Evolutionary conservation across 1,140 invertebrate species (phyloP), one percentile per base, ranked within the genome.

Genomic region (Atta cephalotes): DNA sequence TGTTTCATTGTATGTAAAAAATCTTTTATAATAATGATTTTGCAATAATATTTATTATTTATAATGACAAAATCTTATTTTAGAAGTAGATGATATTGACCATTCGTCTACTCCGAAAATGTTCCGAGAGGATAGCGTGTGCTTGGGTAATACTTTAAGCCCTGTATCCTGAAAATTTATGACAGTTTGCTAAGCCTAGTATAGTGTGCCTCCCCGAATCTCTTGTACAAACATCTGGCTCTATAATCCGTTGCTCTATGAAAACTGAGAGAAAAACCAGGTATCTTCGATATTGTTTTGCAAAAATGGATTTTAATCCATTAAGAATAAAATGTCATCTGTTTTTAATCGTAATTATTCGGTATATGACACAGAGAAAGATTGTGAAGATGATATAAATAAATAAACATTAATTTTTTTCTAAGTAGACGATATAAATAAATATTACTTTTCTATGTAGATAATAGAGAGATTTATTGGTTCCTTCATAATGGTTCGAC

Each of bases 151-250:
- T 90, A 89, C 89, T 86, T 88, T 86, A 87, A 87, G 87, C 90
- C 71, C 68, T 78, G 79, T 77, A 78, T 62, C 51, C 68, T 60
- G 65, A 84, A 84, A 91, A 93, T 93, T 93, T 93, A 93, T 89
- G 92, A 89, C 85, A 89, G 92, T 92, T 93, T 82, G 72, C 91
- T 92, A 92, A 93, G 92, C 91, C 90, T 89, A 89, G 85, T 92
- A 91, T 91, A 90, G 90, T 90, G 78, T 81, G 89, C 91, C 82
- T 86, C 71, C 78, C 77, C 31, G 79, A 91, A 91, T 92, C 87
- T 92, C 79, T 62, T 74, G 45, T 63, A 86, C 87, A 92, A 92
- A 92, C 88, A 91, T 71, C 66, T 76, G 80, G 70, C 70, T 84
- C 53, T 84, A 84, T 84, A 84, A 84, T 74, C 70, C 80, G 45